Evolutionary conservation across 2,888 invertebrate genomes (phyloP).

Genomic region (Spodoptera littoralis): DNA sequence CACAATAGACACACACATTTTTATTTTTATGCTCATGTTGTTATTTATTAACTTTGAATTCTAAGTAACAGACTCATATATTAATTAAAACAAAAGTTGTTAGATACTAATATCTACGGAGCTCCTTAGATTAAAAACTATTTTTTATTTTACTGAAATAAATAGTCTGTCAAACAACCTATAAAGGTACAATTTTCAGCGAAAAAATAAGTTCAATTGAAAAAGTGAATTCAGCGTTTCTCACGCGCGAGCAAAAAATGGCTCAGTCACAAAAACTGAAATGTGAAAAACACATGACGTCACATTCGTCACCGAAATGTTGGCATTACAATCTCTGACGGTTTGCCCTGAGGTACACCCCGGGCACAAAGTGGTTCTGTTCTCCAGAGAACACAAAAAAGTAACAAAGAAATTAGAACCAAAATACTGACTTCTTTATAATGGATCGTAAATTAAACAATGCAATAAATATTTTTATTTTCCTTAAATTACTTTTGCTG

Average conservation of each 20-base stretch:
- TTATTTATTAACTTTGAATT: no score
- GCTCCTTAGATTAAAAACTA: background rate
- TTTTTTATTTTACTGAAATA: constrained; percentile 4
- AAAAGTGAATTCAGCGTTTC: constrained; percentile 1
- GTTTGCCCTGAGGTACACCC: background rate
- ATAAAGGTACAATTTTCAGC: no score
- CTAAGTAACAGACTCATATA: no score
- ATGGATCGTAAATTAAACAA: constrained; percentile 62
- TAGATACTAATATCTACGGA: background rate
- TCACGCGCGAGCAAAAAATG: background rate
- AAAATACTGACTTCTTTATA: constrained; percentile 55
- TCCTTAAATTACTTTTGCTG: constrained; percentile 44
- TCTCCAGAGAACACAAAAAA: constrained; percentile 32
- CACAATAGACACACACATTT: background rate
- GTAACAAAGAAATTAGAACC: constrained; percentile 54
- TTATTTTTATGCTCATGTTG: background rate
- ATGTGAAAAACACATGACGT: constrained; percentile 1
- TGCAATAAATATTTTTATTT: constrained; percentile 66
- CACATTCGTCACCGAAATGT: constrained; percentile 5
- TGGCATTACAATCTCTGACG: constrained; percentile 15
- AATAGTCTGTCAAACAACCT: no score
- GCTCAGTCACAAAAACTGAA: constrained; percentile 1
- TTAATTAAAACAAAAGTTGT: no score
- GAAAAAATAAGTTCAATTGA: no score
- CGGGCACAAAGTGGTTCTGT: constrained; percentile 12